Evolutionary conservation across 2,113 vertebrate species (phyloP).

Genomic region (Cryptotis parvus): DNA sequence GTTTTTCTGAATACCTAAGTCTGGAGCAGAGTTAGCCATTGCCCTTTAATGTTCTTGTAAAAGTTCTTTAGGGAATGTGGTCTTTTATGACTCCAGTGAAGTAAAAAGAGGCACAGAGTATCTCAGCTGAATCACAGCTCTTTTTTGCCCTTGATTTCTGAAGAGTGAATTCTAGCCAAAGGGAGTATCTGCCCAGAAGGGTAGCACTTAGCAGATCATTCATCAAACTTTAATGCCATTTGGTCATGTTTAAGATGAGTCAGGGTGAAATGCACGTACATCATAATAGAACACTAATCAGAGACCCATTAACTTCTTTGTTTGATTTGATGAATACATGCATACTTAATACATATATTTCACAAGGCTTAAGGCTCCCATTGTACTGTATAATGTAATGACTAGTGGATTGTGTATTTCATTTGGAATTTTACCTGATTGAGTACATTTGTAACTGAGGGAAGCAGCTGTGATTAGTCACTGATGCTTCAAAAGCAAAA

Average conservation of each 20-base stretch:
- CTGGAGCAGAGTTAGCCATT: not conserved
- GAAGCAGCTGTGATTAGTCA: constrained; percentile 79
- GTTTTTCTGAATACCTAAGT: constrained; percentile 49
- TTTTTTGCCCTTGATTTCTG: constrained; percentile 46
- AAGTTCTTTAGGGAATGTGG: not conserved
- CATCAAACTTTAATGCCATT: constrained; percentile 9
- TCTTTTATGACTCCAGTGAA: not conserved
- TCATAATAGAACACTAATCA: constrained; percentile 69
- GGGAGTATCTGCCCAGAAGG: not conserved
- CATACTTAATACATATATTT: constrained; percentile 70
- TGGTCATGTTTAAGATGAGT: constrained; percentile 42
- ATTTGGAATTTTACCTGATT: constrained; percentile 78
- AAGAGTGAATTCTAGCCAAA: constrained; percentile 37
- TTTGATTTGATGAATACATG: constrained; percentile 78
- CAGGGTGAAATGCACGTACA: constrained; percentile 49
- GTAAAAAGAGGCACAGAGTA: not conserved
- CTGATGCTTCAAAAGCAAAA: constrained; percentile 74
- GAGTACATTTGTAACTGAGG: constrained; percentile 71
- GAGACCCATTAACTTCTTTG: constrained; percentile 70
- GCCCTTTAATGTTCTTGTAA: not conserved
- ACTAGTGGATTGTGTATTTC: constrained; percentile 56
- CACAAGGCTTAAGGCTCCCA: constrained; percentile 24
- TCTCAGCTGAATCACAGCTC: not conserved
- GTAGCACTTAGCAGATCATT: not conserved
- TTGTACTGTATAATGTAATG: constrained; percentile 62